These are phyloP conservation scores for Cichladusa arquata DNA, from an alignment of 2,113 vertebrate species.

Conservation along the genomic window DNA sequence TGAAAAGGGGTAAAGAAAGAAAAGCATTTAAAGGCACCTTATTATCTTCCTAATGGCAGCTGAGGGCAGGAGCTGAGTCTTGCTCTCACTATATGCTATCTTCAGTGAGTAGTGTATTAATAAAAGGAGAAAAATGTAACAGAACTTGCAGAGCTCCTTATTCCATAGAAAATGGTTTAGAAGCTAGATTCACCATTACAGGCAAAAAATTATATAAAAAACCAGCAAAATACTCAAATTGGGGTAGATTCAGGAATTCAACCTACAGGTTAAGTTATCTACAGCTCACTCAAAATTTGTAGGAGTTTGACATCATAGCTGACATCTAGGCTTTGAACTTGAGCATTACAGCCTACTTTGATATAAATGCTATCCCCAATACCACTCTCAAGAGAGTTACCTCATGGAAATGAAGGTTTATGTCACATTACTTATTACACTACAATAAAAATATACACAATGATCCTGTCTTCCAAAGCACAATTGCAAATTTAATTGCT, in stretches of 20 bases:
- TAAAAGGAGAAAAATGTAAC: not conserved
- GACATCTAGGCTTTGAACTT: not conserved
- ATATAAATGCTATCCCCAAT: not conserved
- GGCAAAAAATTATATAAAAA: not conserved
- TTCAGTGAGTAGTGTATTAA: not conserved
- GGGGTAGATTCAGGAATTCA: not conserved
- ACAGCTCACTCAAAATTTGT: not conserved
- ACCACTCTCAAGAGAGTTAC: not conserved
- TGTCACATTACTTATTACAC: not conserved
- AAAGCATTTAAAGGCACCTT: not conserved
- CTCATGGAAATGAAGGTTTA: not conserved
- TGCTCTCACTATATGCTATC: not conserved
- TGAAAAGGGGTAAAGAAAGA: not conserved
- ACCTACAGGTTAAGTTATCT: not conserved
- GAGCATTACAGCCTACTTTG: not conserved
- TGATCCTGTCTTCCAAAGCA: not conserved
- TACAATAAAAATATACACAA: not conserved
- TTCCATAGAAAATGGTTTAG: not conserved
- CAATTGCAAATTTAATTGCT: not conserved
- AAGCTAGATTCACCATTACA: not conserved
- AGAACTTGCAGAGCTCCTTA: not conserved
- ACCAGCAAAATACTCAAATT: not conserved
- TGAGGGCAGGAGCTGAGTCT: not conserved
- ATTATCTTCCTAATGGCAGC: not conserved
- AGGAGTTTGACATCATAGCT: not conserved